Base-by-base conservation (phyloP, 2,113 vertebrate genomes). In the Guaruba guarouba region DNA sequence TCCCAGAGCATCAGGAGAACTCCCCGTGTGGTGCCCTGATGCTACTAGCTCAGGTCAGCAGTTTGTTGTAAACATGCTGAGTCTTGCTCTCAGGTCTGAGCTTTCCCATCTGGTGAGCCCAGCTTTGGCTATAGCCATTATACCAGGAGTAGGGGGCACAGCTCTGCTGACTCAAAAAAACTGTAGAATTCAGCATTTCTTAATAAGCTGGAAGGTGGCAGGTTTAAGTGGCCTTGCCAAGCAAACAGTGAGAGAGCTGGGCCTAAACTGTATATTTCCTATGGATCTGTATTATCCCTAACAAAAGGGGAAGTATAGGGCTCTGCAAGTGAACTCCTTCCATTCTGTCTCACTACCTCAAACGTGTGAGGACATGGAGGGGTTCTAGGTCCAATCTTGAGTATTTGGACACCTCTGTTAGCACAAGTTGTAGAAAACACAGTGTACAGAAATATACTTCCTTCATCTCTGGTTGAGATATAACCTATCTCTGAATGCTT, bases 11-110 rank as follows among this genome's bases (percentile, higher is more conserved):
- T 13, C 1, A 2, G 6, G n/a, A 19, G 10, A 51, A 8, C 18
- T 23, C 23, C 9, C 8, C 1, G 1, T 59, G 16, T 4, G 4
- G 35, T 51, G 31, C 15, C 11, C 63, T 17, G 20, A 62, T 66
- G 33, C 51, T 90, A 57, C 24, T 55, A 28, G n/a, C 44, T 84
- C 2, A 0, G 55, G 68, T 31, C 17, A 66, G 54, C 46, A 81
- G 11, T 35, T 39, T 54, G 37, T 46, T 13, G 29, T 1, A 6
- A 70, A 23, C 9, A 2, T 9, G 3, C 24, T 0, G 11, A 63
- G 33, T 39, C n/a, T 88, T 84, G 33, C 41, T 46, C 16, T 8
- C 12, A 20, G 55, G 25, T 13, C 48, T 86, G 52, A 73, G 37
- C 63, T 80, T 70, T 78, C 22, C 13, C 27, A 28, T 17, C 61